Percentiles rank a stretch among this genome's conserved stretches.
phyloP scores from a whole-genome alignment of 2,113 vertebrate species.

The Pampusana beccarii region DNA sequence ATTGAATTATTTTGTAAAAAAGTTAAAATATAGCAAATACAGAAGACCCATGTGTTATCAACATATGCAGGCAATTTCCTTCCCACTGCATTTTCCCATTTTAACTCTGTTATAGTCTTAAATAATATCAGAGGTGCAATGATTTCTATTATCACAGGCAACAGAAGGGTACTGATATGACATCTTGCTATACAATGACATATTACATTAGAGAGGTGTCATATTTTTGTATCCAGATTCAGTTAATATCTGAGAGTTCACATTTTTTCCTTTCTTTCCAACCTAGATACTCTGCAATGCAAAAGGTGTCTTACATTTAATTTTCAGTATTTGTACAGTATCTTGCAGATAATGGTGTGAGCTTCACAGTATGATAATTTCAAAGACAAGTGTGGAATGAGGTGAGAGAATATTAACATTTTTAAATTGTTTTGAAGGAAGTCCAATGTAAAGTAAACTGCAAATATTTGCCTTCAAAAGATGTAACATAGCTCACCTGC shows the following conservation, averaged over 20 bases:
- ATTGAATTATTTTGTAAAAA: conserved; percentile 27
- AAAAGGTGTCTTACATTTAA: not conserved
- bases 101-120: conserved; percentile 19
- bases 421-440: not conserved
- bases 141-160: conserved; percentile 54
- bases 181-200: not conserved
- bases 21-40: conserved; percentile 12
- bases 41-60: conserved; percentile 17
- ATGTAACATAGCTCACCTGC: not conserved
- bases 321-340: not conserved
- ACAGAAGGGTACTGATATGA: not conserved
- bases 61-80: conserved; percentile 24
- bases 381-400: not conserved
- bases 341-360: not conserved
- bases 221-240: not conserved
- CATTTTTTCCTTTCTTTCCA: not conserved
- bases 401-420: not conserved
- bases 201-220: conserved; percentile 1
- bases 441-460: not conserved
- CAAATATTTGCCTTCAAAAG: not conserved
- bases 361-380: not conserved
- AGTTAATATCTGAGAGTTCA: not conserved
- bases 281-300: not conserved
- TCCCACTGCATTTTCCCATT: conserved; percentile 3
- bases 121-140: conserved; percentile 18